Evolutionary conservation across 2,797 vertebrate genomes (phyloP).

Genomic region (Taenioides sp.): DNA sequence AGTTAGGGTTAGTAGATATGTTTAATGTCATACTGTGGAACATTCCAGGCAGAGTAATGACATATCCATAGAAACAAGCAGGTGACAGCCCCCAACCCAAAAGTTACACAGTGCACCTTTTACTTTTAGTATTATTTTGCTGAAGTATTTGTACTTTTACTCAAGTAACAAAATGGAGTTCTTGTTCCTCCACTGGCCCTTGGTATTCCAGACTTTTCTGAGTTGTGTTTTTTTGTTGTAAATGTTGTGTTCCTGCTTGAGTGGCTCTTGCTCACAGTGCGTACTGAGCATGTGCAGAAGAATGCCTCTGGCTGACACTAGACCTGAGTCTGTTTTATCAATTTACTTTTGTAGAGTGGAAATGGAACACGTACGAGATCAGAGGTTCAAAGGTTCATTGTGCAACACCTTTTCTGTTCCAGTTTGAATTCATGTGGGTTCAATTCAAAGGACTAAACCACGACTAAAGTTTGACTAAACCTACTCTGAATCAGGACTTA

Average conservation of each 20-base stretch:
- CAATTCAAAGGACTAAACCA: too few species aligned
- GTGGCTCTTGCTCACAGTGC: slow-evolving; percentile 24
- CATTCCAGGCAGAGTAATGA: too few species aligned
- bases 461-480: too few species aligned
- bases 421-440: not conserved
- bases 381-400: slow-evolving; percentile 18
- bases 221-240: slow-evolving; percentile 33
- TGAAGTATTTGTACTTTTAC: too few species aligned
- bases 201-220: slow-evolving; percentile 49
- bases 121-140: too few species aligned
- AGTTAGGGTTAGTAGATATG: too few species aligned
- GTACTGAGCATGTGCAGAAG: slow-evolving; percentile 20
- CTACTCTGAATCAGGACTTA: too few species aligned
- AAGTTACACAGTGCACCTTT: too few species aligned
- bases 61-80: too few species aligned
- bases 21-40: too few species aligned
- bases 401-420: slow-evolving; percentile 5
- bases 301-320: slow-evolving; percentile 44
- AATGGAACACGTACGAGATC: slow-evolving; percentile 21
- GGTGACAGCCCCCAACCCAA: too few species aligned
- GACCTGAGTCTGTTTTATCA: slow-evolving; percentile 41
- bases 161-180: too few species aligned
- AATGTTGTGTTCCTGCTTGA: slow-evolving; percentile 54
- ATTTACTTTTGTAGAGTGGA: slow-evolving; percentile 39
- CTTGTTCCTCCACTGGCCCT: slow-evolving; percentile 31